phyloP scores from a whole-genome alignment of 2,888 invertebrate genomes.

The Papilio gigon region DNA sequence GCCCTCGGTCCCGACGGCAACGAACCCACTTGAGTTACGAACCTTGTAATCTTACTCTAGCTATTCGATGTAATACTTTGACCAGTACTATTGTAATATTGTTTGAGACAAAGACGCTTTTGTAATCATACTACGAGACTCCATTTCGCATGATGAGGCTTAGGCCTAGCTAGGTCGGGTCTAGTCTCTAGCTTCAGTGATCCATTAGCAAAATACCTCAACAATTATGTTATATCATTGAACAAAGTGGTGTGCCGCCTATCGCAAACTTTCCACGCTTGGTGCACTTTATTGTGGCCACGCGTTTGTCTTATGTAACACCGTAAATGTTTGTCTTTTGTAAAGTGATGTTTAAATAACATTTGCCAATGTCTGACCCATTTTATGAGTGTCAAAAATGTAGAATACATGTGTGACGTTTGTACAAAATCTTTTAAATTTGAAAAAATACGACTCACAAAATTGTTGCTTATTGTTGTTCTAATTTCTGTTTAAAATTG shows the following conservation, averaged over 20 bases:
- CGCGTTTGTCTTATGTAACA: slow-evolving; percentile 17
- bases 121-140: background rate
- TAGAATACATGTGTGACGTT: background rate
- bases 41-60: slow-evolving; percentile 8
- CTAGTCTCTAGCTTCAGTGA: background rate
- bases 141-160: background rate
- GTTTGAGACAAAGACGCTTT: background rate
- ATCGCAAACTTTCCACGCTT: slow-evolving; percentile 10
- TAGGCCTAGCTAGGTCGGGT: background rate
- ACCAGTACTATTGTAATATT: background rate
- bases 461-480: background rate
- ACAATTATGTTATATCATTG: background rate
- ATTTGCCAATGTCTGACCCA: background rate
- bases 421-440: background rate
- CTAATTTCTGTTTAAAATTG: slow-evolving; percentile 11
- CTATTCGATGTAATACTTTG: slow-evolving; percentile 1
- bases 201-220: background rate
- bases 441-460: background rate
- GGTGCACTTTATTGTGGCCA: slow-evolving; percentile 11
- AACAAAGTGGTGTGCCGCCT: slow-evolving; percentile 6
- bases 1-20: slow-evolving; percentile 27
- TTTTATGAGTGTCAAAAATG: slow-evolving; percentile 11
- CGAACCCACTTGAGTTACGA: slow-evolving; percentile 18
- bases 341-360: background rate
- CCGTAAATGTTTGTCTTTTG: slow-evolving; percentile 2